phyloP scores from a whole-genome alignment of 2,888 invertebrate genomes.

The Caenorhabditis sp. region DNA sequence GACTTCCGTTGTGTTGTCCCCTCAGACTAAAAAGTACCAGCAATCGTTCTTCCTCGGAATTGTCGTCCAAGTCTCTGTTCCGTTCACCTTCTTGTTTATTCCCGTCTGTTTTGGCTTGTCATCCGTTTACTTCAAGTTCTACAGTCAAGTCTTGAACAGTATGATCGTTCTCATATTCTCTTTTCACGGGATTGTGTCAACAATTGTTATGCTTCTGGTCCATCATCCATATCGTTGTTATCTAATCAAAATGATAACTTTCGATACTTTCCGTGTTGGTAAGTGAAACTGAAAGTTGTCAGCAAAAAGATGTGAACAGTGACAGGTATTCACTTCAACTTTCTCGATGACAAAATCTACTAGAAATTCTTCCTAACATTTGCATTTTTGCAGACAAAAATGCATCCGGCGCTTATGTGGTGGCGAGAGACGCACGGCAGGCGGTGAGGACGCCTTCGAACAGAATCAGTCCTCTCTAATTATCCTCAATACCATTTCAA shows the following conservation, averaged over 20 bases:
- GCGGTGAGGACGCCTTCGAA: slow-evolving; percentile 26
- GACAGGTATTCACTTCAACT: no score
- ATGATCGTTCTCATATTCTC: slow-evolving; percentile 28
- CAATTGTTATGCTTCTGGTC: slow-evolving; percentile 27
- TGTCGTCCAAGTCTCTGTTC: slow-evolving; percentile 7
- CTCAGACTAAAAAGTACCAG: slow-evolving; percentile 11
- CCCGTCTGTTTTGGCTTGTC: slow-evolving; percentile 13
- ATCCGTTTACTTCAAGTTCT: slow-evolving; percentile 23
- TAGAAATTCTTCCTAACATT: neutral
- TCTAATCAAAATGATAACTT: slow-evolving; percentile 28
- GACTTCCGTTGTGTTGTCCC: neutral
- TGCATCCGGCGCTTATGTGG: slow-evolving; percentile 24
- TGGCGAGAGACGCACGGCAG: slow-evolving; percentile 22
- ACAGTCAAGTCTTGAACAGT: slow-evolving; percentile 36
- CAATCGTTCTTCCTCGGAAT: slow-evolving; percentile 12
- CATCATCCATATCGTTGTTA: slow-evolving; percentile 47
- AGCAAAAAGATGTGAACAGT: neutral
- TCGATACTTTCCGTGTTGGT: slow-evolving; percentile 35
- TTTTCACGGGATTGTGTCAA: slow-evolving; percentile 35
- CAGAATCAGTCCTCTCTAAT: no score
- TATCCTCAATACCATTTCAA: no score
- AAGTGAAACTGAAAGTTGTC: slow-evolving; percentile 6
- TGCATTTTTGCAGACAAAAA: slow-evolving; percentile 26
- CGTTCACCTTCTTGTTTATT: slow-evolving; percentile 1
- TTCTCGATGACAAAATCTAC: neutral